A percentile compares a stretch with the other conserved stretches of the same genome.
These are phyloP conservation scores for Ornithoptera alexandrae DNA, from an alignment of 2,888 invertebrate species.

Conservation along the genomic window DNA sequence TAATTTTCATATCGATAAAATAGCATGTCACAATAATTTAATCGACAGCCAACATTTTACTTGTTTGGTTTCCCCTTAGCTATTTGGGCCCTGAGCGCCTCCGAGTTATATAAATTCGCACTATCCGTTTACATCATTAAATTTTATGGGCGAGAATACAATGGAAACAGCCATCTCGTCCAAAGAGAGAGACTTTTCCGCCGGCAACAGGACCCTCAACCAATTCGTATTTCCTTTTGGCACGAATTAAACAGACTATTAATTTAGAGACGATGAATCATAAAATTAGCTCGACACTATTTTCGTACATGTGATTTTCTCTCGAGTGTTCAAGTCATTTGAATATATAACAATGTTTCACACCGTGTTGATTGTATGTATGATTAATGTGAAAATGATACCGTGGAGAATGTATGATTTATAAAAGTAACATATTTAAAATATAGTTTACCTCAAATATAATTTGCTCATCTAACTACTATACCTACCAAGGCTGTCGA, in stretches of 20 bases:
- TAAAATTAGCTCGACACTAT: constrained; percentile 53
- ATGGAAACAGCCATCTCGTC: constrained; percentile 58
- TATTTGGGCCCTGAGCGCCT: constrained; percentile 55
- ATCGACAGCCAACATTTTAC: constrained; percentile 60
- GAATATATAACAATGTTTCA: too few species aligned
- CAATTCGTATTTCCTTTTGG: constrained; percentile 75
- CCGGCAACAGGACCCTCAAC: constrained; percentile 55
- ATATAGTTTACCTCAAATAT: too few species aligned
- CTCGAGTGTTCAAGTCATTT: too few species aligned
- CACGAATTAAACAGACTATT: constrained; percentile 77
- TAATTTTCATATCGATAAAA: constrained; percentile 41
- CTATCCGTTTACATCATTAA: constrained; percentile 80
- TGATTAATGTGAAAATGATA: too few species aligned
- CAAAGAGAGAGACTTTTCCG: constrained; percentile 68
- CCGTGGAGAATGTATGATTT: too few species aligned
- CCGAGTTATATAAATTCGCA: constrained; percentile 73
- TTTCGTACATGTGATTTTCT: constrained; percentile 39
- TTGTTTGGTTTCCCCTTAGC: constrained; percentile 73
- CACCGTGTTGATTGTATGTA: too few species aligned
- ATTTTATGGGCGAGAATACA: constrained; percentile 77
- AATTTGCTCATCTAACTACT: too few species aligned
- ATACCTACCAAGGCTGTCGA: too few species aligned
- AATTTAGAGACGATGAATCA: constrained; percentile 74
- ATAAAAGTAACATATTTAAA: too few species aligned
- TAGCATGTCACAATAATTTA: constrained; percentile 54